Conservation (phyloP, 2,113 vertebrate genomes). For the Edolisoma coerulescens region DNA sequence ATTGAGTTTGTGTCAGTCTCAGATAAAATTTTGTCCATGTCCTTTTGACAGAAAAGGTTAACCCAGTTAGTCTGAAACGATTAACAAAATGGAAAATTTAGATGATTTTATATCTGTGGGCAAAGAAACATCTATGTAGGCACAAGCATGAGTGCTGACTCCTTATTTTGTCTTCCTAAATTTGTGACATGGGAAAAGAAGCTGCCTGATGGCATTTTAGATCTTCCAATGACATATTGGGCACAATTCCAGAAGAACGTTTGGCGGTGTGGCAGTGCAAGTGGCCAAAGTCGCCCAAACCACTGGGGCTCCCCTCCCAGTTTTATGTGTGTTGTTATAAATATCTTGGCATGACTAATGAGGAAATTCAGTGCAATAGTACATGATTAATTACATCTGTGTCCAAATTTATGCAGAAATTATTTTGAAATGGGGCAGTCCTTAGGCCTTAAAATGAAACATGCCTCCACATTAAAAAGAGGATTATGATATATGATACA, state of each 20-base stretch:
- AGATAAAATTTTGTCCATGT: not conserved
- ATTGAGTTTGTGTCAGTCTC: not conserved
- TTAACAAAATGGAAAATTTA: not conserved
- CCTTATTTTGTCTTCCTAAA: slow-evolving; percentile 40
- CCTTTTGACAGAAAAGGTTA: slow-evolving; percentile 32
- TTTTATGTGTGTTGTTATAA: too few relatives aligned
- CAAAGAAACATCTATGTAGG: not conserved
- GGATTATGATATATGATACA: not conserved
- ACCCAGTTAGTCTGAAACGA: not conserved
- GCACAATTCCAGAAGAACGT: not conserved
- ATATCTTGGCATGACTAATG: slow-evolving; percentile 16
- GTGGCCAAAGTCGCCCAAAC: too few relatives aligned
- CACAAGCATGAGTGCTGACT: slow-evolving; percentile 36
- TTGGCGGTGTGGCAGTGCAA: too few relatives aligned
- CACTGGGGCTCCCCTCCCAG: too few relatives aligned
- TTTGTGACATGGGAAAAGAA: slow-evolving; percentile 1
- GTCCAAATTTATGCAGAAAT: not conserved
- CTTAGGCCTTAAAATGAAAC: not conserved
- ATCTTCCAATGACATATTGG: not conserved
- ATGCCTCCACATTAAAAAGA: not conserved
- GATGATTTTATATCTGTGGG: not conserved
- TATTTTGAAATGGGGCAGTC: not conserved
- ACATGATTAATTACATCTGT: not conserved
- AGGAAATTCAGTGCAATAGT: not conserved
- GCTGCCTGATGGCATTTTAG: slow-evolving; percentile 8